Base-by-base conservation (phyloP, 2,888 invertebrate genomes). In the Cantharis rustica region DNA sequence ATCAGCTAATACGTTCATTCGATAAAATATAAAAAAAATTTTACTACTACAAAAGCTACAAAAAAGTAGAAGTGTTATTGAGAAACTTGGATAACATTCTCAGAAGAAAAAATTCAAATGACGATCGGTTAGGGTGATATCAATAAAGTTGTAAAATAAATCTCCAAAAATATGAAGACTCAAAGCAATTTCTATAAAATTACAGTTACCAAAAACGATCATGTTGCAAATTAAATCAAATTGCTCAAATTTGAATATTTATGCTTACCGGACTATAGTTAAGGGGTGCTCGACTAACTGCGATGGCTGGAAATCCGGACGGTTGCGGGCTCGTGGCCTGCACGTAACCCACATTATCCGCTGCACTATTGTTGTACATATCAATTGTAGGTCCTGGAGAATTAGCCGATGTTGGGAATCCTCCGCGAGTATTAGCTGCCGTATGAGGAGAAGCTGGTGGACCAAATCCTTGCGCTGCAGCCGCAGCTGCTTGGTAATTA, bases 281-380 rank as follows among this genome's bases (percentile, higher is more conserved):
- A 90, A 96, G 94, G 89, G 96, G 95, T 87, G 96, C 96, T 88
- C 96, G 95, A 92, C 95, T 96, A 87, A 96, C 96, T 85, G 96
- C 96, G 89, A 97, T 96, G 84, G 95, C 95, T 87, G 97, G 96
- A 90, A 97, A 97, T 86, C 96, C 96, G 87, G 97, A 95, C 85
- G 98, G 98, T 90, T 98, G 98, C 86, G 98, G 98, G 90, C 97
- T 97, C 85, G 98, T 96, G 85, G 98, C 97, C 91, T 98, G 98
- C 88, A 98, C 97, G 90, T 98, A 98, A 88, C 97, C 96, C 84
- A 91, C 90, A 83, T 95, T 95, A 87, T 95, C 95, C 82, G 93
- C 94, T 82, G 91, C 92, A 85, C 94, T 96, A 86, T 96, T 95
- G 89, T 94, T 95, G 91, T 97, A 97, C 91, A 98, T 96, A 89